Evolutionary conservation across 2,888 invertebrate species (phyloP).

Genomic region (Galerucella calmariensis): DNA sequence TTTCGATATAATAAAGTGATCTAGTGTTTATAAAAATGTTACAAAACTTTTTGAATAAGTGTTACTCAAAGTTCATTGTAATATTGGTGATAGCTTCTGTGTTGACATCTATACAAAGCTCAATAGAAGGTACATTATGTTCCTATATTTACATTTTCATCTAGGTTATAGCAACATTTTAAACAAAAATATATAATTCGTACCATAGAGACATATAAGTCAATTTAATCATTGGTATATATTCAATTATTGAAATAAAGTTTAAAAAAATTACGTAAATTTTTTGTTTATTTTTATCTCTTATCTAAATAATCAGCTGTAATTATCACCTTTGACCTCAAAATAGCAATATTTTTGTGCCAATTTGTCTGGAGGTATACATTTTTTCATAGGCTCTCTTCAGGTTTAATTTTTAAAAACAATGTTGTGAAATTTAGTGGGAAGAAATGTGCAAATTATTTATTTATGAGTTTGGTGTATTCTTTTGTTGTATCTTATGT

Average conservation of each 20-base stretch:
- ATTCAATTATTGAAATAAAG: neutral
- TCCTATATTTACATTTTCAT: constrained; percentile 35
- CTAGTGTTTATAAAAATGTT: constrained; percentile 51
- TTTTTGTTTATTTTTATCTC: constrained; percentile 13
- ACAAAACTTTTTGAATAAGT: constrained; percentile 49
- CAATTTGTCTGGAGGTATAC: neutral
- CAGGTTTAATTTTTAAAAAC: neutral
- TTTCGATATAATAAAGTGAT: constrained; percentile 30
- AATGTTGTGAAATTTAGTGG: neutral
- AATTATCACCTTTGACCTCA: neutral
- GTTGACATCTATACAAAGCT: constrained; percentile 56
- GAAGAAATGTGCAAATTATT: neutral
- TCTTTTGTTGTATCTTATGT: too few relatives aligned
- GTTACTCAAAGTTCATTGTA: constrained; percentile 52
- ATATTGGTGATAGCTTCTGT: constrained; percentile 57
- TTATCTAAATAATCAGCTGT: constrained; percentile 9
- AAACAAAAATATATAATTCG: neutral
- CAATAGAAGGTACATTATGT: constrained; percentile 35
- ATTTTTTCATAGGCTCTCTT: neutral
- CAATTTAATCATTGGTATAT: neutral
- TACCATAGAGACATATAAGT: neutral
- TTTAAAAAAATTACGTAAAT: constrained; percentile 9
- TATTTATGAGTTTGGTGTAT: neutral
- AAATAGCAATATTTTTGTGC: constrained; percentile 1
- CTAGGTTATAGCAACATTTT: constrained; percentile 19